Evolutionary conservation across 92 coral and sea anemone genomes (phyloP), one percentile per base, ranked within the genome.

Genomic region (Parazoanthus atlanticus): DNA sequence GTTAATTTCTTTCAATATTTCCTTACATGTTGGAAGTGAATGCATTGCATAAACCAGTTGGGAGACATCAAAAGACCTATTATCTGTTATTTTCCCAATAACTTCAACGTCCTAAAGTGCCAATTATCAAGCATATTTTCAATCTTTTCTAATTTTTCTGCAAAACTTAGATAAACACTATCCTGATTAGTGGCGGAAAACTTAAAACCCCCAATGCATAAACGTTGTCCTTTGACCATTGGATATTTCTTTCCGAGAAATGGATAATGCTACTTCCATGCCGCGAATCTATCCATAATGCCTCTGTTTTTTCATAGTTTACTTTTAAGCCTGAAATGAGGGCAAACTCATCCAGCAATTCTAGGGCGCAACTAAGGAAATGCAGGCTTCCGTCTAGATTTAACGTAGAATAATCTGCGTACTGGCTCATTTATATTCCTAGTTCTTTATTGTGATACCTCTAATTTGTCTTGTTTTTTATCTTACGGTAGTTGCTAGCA

Each of bases 401-500:
- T n/a, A n/a, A n/a, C n/a, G n/a, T n/a, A n/a, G n/a, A n/a, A n/a
- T n/a, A 78, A 47, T 88, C 86, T 30, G 90, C 90, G 46, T 43
- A 86, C 32, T 78, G 85, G 56, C 90, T 86, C 5, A 86, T 30
- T 58, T 88, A 31, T 85, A 88, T 46, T 88, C 90, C 32, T 58
- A 4, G 19, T 9, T 88, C 1, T 47, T 78, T 15, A 38, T 85
- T 19, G 79, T 21, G 70, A 88, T 64, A 19, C 79, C 85, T 43
- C 65, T 66, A 65, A 69, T 31, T 32, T 65, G 36, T 29, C 36
- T 78, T 38, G 33, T n/a, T n/a, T n/a, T n/a, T n/a, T n/a, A n/a
- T 84, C 38, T 36, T 36, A 36, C 38, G 38, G 38, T 5, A 36
- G 38, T 36, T 36, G 38, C 38, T 36, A 36, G n/a, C n/a, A n/a